A percentile compares a stretch with the other conserved stretches of the same genome.
These are phyloP conservation scores for Pocillopora verrucosa DNA, from an alignment of 64 coral and sea anemone genomes.

Conservation along the genomic window DNA sequence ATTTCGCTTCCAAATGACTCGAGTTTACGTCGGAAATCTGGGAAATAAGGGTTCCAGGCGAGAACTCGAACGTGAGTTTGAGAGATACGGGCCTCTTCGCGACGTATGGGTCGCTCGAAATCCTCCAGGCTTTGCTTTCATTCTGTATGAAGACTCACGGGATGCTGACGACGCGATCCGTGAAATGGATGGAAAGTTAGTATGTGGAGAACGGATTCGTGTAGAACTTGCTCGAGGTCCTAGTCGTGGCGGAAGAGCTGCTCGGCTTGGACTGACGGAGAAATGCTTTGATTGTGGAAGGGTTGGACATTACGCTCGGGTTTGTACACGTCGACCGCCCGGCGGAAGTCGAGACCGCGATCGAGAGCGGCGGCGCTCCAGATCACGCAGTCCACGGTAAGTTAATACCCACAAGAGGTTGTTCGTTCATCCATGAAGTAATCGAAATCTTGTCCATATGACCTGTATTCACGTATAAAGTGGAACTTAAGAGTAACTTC, in stretches of 20 bases:
- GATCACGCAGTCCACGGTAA: slow-evolving; percentile 28
- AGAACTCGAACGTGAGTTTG: slow-evolving; percentile 91
- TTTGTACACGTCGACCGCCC: slow-evolving; percentile 60
- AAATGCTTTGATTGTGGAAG: slow-evolving; percentile 98
- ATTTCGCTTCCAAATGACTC: slow-evolving; percentile 61
- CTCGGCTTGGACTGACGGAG: slow-evolving; percentile 69
- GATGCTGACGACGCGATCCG: slow-evolving; percentile 89
- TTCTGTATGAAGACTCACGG: slow-evolving; percentile 91
- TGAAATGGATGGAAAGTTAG: slow-evolving; percentile 66
- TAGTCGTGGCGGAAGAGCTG: slow-evolving; percentile 83
- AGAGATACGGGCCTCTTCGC: slow-evolving; percentile 76
- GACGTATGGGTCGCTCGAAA: slow-evolving; percentile 99
- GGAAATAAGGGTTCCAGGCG: slow-evolving; percentile 84
- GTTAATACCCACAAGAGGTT: background rate
- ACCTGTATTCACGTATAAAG: too few relatives aligned
- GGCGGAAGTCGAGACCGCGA: slow-evolving; percentile 27
- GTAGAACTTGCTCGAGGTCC: slow-evolving; percentile 94
- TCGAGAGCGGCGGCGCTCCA: background rate
- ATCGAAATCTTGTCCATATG: too few relatives aligned
- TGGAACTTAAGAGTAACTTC: too few relatives aligned
- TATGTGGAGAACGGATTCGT: slow-evolving; percentile 78
- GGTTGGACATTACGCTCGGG: slow-evolving; percentile 88
- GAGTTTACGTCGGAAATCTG: slow-evolving; percentile 97
- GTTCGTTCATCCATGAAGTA: background rate
- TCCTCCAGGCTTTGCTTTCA: slow-evolving; percentile 95